These are phyloP conservation scores for Phaedon cochleariae DNA, from an alignment of 2,888 invertebrate genomes.

Conservation along the genomic window DNA sequence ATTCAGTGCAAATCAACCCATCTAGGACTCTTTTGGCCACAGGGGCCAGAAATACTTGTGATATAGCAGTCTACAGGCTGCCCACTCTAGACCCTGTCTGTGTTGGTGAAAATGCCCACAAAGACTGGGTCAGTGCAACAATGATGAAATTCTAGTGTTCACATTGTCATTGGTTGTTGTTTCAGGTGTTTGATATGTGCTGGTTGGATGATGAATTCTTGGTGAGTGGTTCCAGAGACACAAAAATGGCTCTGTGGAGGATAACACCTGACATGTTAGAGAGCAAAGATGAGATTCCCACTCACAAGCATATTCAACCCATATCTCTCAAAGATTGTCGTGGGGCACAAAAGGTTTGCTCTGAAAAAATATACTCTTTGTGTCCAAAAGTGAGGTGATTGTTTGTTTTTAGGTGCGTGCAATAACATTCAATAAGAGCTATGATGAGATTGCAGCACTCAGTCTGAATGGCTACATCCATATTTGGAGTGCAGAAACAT, in stretches of 20 bases:
- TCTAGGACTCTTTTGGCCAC: constrained; percentile 90
- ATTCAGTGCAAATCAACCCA: constrained; percentile 93
- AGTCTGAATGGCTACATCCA: constrained; percentile 94
- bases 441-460: constrained; percentile 88
- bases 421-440: constrained; percentile 84
- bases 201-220: constrained; percentile 97
- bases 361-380: too few relatives aligned
- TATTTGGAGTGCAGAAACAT: constrained; percentile 90
- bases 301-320: constrained; percentile 69
- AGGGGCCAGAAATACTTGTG: constrained; percentile 90
- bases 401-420: constrained; percentile 87
- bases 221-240: constrained; percentile 93
- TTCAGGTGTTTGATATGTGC: constrained; percentile 82
- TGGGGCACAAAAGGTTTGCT: constrained; percentile 72
- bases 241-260: constrained; percentile 89
- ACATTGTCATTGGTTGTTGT: too few relatives aligned
- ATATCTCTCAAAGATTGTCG: constrained; percentile 80
- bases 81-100: constrained; percentile 96
- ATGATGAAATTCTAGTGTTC: too few relatives aligned
- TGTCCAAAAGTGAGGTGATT: too few relatives aligned
- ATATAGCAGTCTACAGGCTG: constrained; percentile 87
- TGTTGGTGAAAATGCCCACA: constrained; percentile 89
- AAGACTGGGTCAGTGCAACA: constrained; percentile 80
- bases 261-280: constrained; percentile 66
- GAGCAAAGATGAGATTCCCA: constrained; percentile 64